Base-by-base conservation (phyloP, 2,888 invertebrate species). In the Kryphioiulus occultus region DNA sequence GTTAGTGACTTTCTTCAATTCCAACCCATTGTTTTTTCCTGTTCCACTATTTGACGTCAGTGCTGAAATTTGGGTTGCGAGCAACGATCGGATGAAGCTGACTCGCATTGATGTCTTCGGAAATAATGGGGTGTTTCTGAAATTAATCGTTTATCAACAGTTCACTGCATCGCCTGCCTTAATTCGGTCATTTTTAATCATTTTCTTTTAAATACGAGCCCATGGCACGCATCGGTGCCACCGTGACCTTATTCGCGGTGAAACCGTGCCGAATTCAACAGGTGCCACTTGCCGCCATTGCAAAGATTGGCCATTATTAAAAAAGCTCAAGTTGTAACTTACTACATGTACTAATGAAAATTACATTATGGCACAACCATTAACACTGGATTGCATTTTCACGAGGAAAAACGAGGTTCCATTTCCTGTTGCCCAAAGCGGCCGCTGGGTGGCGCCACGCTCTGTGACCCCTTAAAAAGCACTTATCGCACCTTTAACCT, bases 61-160 rank as follows among this genome's bases (percentile, higher is more conserved):
- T 17, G 26, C 3, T 10, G 26, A 26, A 68, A 68, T 68, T 68
- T 68, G 26, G 68, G 68, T 68, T 26, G 26, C 68, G 68, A 26
- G 68, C 68, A 26, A 26, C 26, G 68, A 68, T 68, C 68, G 26
- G 68, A 12, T 26, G 68, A 68, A 12, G 68, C 68, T 68, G 68
- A 68, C 68, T 26, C 26, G 26, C 26, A 68, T 68, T 9, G 12
- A 30, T 68, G 26, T 22, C 68, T 68, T 26, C 26, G 68, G 26
- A 68, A 26, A 26, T 26, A 7, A n/a, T 9, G 9, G n/a, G 3
- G n/a, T 22, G 22, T 59, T 22, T 59, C 3, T 59, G 59, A 59
- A 59, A 59, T 59, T 68, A 68, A 68, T 68, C 26, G 68, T 68
- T 68, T 68, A 68, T 68, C 10, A 26, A 68, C 68, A 68, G 68